These are phyloP conservation scores for Scaptomyza graminum DNA, from an alignment of 1,140 invertebrate genomes.

Conservation along the genomic window DNA sequence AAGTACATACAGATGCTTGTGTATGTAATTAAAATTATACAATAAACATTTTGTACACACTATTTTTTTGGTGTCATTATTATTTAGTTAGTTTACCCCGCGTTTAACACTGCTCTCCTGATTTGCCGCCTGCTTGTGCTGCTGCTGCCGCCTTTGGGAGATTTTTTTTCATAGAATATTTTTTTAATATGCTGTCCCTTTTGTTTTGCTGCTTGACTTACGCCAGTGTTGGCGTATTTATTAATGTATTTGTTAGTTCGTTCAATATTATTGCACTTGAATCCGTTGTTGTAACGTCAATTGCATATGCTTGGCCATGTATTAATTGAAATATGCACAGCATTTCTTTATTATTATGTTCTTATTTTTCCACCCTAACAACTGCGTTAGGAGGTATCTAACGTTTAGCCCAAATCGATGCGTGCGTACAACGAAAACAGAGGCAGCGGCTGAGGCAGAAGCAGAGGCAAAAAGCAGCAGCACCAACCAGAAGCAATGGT, in stretches of 20 bases:
- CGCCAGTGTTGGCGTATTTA: slow-evolving; percentile 36
- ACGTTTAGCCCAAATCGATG: slow-evolving; percentile 83
- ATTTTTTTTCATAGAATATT: slow-evolving; percentile 8
- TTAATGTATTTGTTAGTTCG: slow-evolving; percentile 39
- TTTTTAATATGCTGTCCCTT: slow-evolving; percentile 38
- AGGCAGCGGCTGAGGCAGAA: slow-evolving; percentile 37
- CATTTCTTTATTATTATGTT: slow-evolving; percentile 60
- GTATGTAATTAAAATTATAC: slow-evolving; percentile 65
- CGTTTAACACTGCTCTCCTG: slow-evolving; percentile 5
- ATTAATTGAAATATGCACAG: slow-evolving; percentile 56
- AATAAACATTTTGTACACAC: slow-evolving; percentile 70
- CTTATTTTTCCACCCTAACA: slow-evolving; percentile 79
- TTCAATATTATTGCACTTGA: slow-evolving; percentile 54
- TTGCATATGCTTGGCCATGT: slow-evolving; percentile 34
- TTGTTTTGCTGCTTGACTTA: slow-evolving; percentile 45
- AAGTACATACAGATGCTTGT: slow-evolving; percentile 12
- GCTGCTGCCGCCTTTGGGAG: slow-evolving; percentile 28
- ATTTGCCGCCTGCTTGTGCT: slow-evolving; percentile 28
- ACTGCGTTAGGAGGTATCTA: slow-evolving; percentile 83
- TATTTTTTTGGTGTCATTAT: slow-evolving; percentile 27
- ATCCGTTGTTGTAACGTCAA: slow-evolving; percentile 37
- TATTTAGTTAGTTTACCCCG: slow-evolving; percentile 24
- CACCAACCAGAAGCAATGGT: slow-evolving; percentile 43
- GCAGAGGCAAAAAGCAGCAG: slow-evolving; percentile 32
- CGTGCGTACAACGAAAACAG: slow-evolving; percentile 71